Evolutionary conservation across 2,797 vertebrate species (phyloP).

Genomic region (Brachyalestes nurse): DNA sequence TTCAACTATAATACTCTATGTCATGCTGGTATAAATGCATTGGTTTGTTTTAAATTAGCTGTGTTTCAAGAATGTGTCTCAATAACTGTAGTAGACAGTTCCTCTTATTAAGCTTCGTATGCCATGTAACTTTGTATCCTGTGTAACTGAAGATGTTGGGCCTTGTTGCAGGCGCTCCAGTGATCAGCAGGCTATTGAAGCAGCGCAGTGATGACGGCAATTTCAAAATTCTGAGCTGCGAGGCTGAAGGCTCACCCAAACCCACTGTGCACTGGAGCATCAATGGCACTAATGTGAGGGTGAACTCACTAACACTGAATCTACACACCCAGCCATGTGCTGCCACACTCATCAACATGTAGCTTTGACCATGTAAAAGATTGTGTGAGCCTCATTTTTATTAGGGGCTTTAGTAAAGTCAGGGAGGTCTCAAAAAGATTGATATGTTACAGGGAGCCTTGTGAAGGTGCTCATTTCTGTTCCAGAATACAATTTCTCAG

Average conservation of each 20-base stretch:
- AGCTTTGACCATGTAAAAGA: neutral
- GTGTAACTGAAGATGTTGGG: conserved; percentile 29
- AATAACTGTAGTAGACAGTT: neutral
- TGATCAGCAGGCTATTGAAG: conserved; percentile 85
- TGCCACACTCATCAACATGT: neutral
- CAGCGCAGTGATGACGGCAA: conserved; percentile 75
- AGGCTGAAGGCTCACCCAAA: conserved; percentile 92
- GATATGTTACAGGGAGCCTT: neutral
- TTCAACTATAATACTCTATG: neutral
- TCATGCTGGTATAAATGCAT: neutral
- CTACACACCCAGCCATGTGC: neutral
- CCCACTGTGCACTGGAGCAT: conserved; percentile 91
- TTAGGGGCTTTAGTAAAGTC: neutral
- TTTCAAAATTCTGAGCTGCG: conserved; percentile 87
- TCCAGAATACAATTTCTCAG: neutral
- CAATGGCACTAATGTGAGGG: conserved; percentile 79
- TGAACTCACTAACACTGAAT: conserved; percentile 16
- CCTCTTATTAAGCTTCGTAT: conserved; percentile 42
- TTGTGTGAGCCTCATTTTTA: neutral
- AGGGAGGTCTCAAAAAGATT: too few relatives aligned
- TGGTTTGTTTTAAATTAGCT: neutral
- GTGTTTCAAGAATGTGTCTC: neutral
- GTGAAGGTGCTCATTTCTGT: neutral
- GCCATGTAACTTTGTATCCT: neutral
- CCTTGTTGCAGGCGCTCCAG: conserved; percentile 84